Conservation (phyloP, 1,140 invertebrate species). For the Dolichoris vasculosae region DNA sequence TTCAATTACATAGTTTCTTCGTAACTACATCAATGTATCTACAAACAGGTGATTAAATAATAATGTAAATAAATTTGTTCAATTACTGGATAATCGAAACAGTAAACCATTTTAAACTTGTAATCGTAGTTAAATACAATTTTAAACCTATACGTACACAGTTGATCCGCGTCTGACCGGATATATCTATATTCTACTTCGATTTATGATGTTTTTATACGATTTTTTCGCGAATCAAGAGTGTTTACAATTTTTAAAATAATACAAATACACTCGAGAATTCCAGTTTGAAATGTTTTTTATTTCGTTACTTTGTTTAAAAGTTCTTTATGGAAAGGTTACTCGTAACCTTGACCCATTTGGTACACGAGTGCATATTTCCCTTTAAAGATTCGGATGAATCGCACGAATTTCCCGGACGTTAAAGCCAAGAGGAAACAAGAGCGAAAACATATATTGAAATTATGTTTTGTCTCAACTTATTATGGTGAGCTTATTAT, state of each 20-base stretch:
- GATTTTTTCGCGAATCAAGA: no score
- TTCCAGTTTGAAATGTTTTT: no score
- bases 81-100: not conserved
- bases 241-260: no score
- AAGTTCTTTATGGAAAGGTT: not conserved
- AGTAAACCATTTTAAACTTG: not conserved
- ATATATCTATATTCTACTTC: conserved; percentile 16
- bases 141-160: not conserved
- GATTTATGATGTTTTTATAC: not conserved
- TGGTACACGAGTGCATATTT: not conserved
- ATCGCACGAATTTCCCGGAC: not conserved
- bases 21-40: no score
- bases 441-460: not conserved
- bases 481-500: not conserved
- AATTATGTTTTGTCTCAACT: not conserved
- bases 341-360: not conserved
- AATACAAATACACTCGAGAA: no score
- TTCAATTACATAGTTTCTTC: no score
- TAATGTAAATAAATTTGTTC: not conserved
- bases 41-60: no score
- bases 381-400: not conserved
- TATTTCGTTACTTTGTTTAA: not conserved
- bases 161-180: not conserved
- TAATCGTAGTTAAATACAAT: not conserved
- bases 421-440: not conserved